A percentile compares a stretch with the other conserved stretches of the same genome.
Evolutionary conservation across 2,113 vertebrate genomes (phyloP).

Genomic region (Deroptyus accipitrinus): DNA sequence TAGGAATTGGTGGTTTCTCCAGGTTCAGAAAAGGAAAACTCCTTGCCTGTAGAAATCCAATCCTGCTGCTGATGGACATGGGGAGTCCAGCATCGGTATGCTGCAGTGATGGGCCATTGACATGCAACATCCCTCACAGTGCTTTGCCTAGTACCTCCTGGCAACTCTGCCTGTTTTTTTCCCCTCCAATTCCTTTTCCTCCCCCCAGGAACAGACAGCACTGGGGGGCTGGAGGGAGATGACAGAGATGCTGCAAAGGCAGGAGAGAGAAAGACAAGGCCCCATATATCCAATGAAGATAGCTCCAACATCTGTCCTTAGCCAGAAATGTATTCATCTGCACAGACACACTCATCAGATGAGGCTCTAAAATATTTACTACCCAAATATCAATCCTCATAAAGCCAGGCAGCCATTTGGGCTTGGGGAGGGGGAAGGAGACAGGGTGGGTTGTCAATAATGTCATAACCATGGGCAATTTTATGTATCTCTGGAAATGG

Average conservation of each 20-base stretch:
- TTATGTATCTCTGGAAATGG: slow-evolving; percentile 69
- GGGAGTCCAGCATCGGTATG: neutral
- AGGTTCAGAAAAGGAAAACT: neutral
- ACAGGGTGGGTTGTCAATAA: slow-evolving; percentile 13
- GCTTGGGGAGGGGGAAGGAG: slow-evolving; percentile 28
- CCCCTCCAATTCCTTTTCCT: neutral
- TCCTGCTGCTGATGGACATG: neutral
- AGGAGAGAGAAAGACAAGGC: neutral
- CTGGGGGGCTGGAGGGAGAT: neutral
- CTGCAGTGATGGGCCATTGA: neutral
- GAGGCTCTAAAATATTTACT: slow-evolving; percentile 71
- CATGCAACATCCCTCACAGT: neutral
- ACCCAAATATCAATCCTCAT: slow-evolving; percentile 71
- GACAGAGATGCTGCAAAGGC: neutral
- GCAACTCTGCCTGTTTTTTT: neutral
- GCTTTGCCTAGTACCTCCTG: neutral
- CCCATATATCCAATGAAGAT: neutral
- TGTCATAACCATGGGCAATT: slow-evolving; percentile 66
- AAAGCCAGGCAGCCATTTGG: slow-evolving; percentile 52
- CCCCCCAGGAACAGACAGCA: neutral
- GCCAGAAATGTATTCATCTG: slow-evolving; percentile 53
- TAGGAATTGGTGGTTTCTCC: neutral
- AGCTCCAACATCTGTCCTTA: slow-evolving; percentile 63
- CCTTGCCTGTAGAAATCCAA: neutral
- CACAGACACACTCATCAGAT: slow-evolving; percentile 57